Evolutionary conservation across 2,888 invertebrate species (phyloP).

Genomic region (Carabus problematicus): DNA sequence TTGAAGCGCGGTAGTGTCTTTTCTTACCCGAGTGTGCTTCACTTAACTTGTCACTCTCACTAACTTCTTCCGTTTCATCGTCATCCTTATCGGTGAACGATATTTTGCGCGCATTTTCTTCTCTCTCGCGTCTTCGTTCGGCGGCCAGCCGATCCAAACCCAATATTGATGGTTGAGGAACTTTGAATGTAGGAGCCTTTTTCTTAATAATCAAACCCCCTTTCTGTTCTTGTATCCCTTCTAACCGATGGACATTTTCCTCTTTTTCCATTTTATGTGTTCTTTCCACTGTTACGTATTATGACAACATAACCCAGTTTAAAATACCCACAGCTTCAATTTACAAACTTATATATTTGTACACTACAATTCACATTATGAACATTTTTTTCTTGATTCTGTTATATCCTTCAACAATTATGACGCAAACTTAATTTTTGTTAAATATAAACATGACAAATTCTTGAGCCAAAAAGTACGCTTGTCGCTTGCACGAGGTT

Average conservation of each 20-base stretch:
- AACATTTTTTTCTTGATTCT: neutral
- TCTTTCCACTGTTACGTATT: neutral
- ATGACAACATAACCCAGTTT: conserved; percentile 7
- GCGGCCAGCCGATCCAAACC: conserved; percentile 88
- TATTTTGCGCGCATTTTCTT: conserved; percentile 69
- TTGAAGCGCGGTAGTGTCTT: conserved; percentile 78
- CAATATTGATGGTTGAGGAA: conserved; percentile 77
- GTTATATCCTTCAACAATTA: neutral
- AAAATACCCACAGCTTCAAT: neutral
- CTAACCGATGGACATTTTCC: conserved; percentile 72
- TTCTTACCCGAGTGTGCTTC: conserved; percentile 52
- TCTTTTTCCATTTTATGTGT: conserved; percentile 56
- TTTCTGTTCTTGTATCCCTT: conserved; percentile 69
- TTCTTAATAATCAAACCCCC: conserved; percentile 79
- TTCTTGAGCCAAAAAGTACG: conserved; percentile 1
- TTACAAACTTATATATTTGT: too few species aligned
- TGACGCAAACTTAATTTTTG: neutral
- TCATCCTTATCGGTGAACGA: conserved; percentile 68
- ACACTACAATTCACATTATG: neutral
- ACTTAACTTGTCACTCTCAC: conserved; percentile 51
- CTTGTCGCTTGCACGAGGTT: conserved; percentile 8
- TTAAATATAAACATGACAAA: conserved; percentile 18
- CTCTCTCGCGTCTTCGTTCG: conserved; percentile 69
- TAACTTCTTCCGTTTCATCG: conserved; percentile 56
- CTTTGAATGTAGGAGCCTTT: conserved; percentile 74